These are phyloP conservation scores for Lordiphosa clarofinis DNA, from an alignment of 1,140 invertebrate genomes.

Conservation along the genomic window DNA sequence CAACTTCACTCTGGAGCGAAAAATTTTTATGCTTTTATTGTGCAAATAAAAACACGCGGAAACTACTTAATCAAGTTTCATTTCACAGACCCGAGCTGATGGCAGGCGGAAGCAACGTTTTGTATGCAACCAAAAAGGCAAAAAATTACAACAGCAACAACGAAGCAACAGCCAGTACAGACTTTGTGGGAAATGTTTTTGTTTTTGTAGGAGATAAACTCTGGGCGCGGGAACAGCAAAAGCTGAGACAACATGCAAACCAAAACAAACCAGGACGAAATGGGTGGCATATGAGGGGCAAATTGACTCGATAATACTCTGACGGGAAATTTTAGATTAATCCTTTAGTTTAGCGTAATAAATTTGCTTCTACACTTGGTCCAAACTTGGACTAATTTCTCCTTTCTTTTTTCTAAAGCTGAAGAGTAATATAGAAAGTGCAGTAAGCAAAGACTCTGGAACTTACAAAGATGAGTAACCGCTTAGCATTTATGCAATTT, in stretches of 20 bases:
- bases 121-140: conserved; percentile 33
- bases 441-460: no score
- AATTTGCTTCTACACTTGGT: no score
- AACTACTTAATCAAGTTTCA: conserved; percentile 75
- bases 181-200: conserved; percentile 46
- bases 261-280: no score
- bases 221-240: conserved; percentile 34
- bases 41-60: conserved; percentile 73
- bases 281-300: background rate
- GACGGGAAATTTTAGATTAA: background rate
- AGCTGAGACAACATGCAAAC: no score
- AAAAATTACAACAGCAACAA: conserved; percentile 37
- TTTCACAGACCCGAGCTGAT: conserved; percentile 20
- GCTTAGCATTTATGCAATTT: no score
- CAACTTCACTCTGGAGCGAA: conserved; percentile 22
- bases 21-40: conserved; percentile 65
- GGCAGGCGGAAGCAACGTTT: conserved; percentile 48
- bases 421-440: no score
- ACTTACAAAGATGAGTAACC: no score
- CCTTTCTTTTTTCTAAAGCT: no score
- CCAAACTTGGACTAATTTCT: no score
- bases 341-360: no score
- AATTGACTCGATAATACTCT: conserved; percentile 12
- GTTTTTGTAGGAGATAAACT: conserved; percentile 30
- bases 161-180: conserved; percentile 38